Evolutionary conservation across 2,888 invertebrate species (phyloP).

Genomic region (Eupithecia inturbata): DNA sequence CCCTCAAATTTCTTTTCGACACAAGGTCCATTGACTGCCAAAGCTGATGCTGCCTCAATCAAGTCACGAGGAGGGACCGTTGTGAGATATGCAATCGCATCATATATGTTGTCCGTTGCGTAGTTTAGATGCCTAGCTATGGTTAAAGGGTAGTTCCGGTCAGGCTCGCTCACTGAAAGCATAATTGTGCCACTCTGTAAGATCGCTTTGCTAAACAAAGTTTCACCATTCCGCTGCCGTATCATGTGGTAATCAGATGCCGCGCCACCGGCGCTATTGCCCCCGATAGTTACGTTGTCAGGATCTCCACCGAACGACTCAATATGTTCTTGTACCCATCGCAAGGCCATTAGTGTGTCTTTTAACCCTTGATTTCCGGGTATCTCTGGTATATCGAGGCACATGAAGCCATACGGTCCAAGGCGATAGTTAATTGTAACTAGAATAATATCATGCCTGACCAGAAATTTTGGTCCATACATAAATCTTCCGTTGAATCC

Average conservation of each 20-base stretch:
- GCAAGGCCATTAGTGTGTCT: constrained; percentile 62
- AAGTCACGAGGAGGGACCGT: constrained; percentile 50
- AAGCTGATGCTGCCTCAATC: constrained; percentile 47
- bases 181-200: constrained; percentile 60
- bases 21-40: constrained; percentile 51
- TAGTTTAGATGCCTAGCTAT: constrained; percentile 57
- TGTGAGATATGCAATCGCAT: constrained; percentile 57
- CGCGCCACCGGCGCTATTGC: constrained; percentile 62
- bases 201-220: constrained; percentile 62
- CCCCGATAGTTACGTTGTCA: constrained; percentile 61
- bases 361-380: constrained; percentile 70
- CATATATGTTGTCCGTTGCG: constrained; percentile 46
- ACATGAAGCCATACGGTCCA: constrained; percentile 70
- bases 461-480: constrained; percentile 58
- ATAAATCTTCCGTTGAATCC: constrained; percentile 54
- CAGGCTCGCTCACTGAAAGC: constrained; percentile 44
- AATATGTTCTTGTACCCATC: constrained; percentile 65
- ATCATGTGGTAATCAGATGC: constrained; percentile 58
- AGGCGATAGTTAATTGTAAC: constrained; percentile 67
- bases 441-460: constrained; percentile 60
- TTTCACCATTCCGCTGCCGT: constrained; percentile 44
- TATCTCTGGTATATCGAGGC: constrained; percentile 57
- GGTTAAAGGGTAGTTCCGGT: constrained; percentile 50
- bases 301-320: constrained; percentile 64
- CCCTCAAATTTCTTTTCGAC: constrained; percentile 55